A percentile compares a stretch with the other conserved stretches of the same genome.
Evolutionary conservation across 2,888 invertebrate genomes (phyloP).

Genomic region (Elmis aenea): DNA sequence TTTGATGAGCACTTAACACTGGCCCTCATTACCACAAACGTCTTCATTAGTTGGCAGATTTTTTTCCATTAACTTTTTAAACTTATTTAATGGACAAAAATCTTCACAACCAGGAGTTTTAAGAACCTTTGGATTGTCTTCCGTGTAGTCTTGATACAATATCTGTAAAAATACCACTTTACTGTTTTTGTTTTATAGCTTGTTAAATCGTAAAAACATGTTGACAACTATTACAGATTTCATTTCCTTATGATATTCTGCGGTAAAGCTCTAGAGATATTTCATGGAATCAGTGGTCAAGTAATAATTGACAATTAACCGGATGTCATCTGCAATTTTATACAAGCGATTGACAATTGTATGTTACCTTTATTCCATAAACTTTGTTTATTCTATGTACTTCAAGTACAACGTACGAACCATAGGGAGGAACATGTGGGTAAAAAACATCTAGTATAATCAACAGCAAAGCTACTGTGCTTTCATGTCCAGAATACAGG

Average conservation of each 20-base stretch:
- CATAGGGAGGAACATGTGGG: constrained; percentile 37
- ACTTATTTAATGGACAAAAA: constrained; percentile 21
- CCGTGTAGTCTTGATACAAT: constrained; percentile 31
- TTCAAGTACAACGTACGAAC: constrained; percentile 31
- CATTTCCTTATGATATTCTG: not conserved
- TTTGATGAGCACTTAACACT: too few species aligned
- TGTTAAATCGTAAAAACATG: too few species aligned
- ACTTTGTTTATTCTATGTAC: constrained; percentile 41
- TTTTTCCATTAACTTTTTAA: constrained; percentile 8
- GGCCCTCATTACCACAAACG: not conserved
- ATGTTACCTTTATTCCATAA: constrained; percentile 14
- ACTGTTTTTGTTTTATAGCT: too few species aligned
- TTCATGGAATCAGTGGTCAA: too few species aligned
- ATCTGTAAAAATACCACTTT: constrained; percentile 23
- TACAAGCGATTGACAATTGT: too few species aligned
- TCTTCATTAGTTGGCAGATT: constrained; percentile 5
- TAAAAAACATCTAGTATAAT: constrained; percentile 45
- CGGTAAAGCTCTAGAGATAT: not conserved
- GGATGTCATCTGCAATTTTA: too few species aligned
- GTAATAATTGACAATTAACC: too few species aligned
- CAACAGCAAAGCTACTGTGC: constrained; percentile 49
- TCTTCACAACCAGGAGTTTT: constrained; percentile 20
- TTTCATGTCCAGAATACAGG: constrained; percentile 51
- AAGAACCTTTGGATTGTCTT: constrained; percentile 18
- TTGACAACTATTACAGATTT: not conserved